These are phyloP conservation scores for Elmis aenea DNA, from an alignment of 2,888 invertebrate species.

Conservation along the genomic window DNA sequence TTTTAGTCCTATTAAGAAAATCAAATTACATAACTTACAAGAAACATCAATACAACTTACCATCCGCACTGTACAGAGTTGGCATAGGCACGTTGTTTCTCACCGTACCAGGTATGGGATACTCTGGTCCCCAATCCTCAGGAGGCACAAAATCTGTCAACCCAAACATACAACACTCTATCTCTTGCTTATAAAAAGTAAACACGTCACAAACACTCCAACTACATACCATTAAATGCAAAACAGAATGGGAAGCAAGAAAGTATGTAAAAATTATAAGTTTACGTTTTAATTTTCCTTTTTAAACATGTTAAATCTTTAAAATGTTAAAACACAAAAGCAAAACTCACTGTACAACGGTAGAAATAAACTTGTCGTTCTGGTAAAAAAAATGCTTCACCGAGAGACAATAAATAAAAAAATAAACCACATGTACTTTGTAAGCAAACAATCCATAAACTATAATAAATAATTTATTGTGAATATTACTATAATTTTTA, in stretches of 20 bases:
- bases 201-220: slow-evolving; percentile 12
- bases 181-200: slow-evolving; percentile 18
- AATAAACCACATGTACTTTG: slow-evolving; percentile 11
- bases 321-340: neutral
- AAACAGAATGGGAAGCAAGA: neutral
- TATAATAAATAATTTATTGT: too few species aligned
- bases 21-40: neutral
- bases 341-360: too few species aligned
- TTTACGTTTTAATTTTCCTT: too few species aligned
- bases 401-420: slow-evolving; percentile 9
- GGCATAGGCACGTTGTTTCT: slow-evolving; percentile 71
- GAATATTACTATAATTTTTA: too few species aligned
- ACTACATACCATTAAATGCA: slow-evolving; percentile 9
- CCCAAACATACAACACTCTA: slow-evolving; percentile 30
- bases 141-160: slow-evolving; percentile 46
- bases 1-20: slow-evolving; percentile 13
- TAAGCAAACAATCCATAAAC: too few species aligned
- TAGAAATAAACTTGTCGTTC: too few species aligned
- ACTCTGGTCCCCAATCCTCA: slow-evolving; percentile 63
- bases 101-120: slow-evolving; percentile 50
- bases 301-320: neutral
- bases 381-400: too few species aligned
- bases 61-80: slow-evolving; percentile 73
- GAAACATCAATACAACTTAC: slow-evolving; percentile 44
- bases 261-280: neutral